These are phyloP conservation scores for Gonatopus flavifemur DNA, from an alignment of 1,140 invertebrate species.

Conservation along the genomic window DNA sequence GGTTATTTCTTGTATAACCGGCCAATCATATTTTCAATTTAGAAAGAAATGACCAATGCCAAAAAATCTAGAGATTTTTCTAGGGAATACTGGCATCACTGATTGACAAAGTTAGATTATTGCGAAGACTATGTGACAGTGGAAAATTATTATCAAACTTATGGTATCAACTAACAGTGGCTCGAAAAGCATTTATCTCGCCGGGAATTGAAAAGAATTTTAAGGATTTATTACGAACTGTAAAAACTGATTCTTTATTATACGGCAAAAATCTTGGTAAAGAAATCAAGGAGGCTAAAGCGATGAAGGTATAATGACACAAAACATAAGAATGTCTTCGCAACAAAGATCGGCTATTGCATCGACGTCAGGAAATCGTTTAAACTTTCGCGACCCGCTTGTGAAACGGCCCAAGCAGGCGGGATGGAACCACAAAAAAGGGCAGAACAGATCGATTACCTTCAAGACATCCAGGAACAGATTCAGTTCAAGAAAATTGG, in stretches of 20 bases:
- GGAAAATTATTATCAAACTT: constrained; percentile 13
- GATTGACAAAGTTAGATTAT: too few species aligned
- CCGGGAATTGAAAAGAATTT: constrained; percentile 6
- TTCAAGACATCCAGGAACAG: neutral
- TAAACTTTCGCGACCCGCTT: constrained; percentile 13
- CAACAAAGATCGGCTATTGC: too few species aligned
- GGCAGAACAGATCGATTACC: neutral
- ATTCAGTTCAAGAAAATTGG: constrained; percentile 2
- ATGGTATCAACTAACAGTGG: constrained; percentile 7
- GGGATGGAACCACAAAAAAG: constrained; percentile 8
- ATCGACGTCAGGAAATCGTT: too few species aligned
- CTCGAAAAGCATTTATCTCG: constrained; percentile 17
- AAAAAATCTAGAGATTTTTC: too few species aligned
- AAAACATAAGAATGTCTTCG: constrained; percentile 11
- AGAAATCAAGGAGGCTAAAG: too few species aligned
- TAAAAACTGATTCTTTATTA: constrained; percentile 1
- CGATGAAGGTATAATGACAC: constrained; percentile 9
- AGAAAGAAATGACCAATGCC: too few species aligned
- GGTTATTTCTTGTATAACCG: too few species aligned
- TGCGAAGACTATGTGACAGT: constrained; percentile 16
- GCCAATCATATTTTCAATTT: too few species aligned
- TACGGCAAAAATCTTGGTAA: constrained; percentile 13
- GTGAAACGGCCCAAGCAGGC: constrained; percentile 9
- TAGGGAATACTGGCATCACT: too few species aligned
- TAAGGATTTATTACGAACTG: constrained; percentile 6